Evolutionary conservation across 2,797 vertebrate genomes (phyloP).

Genomic region (Fistularia tabacaria): DNA sequence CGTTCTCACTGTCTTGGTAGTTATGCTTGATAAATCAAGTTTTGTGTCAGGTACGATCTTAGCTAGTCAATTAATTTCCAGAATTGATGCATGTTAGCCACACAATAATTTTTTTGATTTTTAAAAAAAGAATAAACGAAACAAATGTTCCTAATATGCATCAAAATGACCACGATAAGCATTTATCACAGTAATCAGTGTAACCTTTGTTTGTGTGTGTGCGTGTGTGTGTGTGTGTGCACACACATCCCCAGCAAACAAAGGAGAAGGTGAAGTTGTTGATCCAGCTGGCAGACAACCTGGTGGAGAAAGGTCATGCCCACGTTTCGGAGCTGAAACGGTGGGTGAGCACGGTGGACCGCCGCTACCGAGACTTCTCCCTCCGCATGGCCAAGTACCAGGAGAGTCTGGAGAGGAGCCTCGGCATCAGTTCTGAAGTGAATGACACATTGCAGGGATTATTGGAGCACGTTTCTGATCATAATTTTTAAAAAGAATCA

Average conservation of each 20-base stretch:
- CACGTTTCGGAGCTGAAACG: conserved; percentile 93
- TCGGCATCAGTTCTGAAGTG: conserved; percentile 93
- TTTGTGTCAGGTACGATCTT: too few species aligned
- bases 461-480: neutral
- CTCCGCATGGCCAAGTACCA: conserved; percentile 90
- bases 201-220: conserved; percentile 1
- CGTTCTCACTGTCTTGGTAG: too few species aligned
- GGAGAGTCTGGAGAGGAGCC: conserved; percentile 84
- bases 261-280: conserved; percentile 98
- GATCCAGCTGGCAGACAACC: conserved; percentile 93
- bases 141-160: too few species aligned
- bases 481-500: neutral
- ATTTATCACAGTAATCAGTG: neutral
- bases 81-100: too few species aligned
- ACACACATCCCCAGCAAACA: conserved; percentile 82
- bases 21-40: too few species aligned
- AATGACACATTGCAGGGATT: neutral
- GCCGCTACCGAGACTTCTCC: conserved; percentile 93
- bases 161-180: too few species aligned
- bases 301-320: conserved; percentile 95
- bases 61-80: too few species aligned
- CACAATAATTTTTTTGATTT: too few species aligned
- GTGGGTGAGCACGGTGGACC: conserved; percentile 94
- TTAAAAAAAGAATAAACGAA: too few species aligned
- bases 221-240: neutral